phyloP scores from a whole-genome alignment of 2,113 vertebrate species.

The Myiopsitta monachus region DNA sequence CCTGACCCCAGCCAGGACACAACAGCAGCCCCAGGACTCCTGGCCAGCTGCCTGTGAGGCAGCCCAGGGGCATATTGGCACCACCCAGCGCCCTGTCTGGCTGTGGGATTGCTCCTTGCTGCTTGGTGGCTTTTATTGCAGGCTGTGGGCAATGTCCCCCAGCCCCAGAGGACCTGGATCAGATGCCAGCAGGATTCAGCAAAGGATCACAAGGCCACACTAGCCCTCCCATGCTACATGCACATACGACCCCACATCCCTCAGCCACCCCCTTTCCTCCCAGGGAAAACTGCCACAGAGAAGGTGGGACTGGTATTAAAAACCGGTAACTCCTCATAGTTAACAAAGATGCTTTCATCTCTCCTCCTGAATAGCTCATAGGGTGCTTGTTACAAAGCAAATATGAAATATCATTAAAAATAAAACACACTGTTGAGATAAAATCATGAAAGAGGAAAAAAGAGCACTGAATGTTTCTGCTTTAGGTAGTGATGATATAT shows the following conservation, averaged over 20 bases:
- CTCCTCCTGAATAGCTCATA: background rate
- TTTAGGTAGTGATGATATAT: background rate
- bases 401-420: background rate
- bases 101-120: background rate
- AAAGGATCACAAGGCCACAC: background rate
- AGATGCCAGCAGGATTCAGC: background rate
- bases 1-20: background rate
- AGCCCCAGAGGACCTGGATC: background rate
- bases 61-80: background rate
- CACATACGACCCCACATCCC: fast-evolving
- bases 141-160: background rate
- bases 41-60: fast-evolving
- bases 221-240: background rate
- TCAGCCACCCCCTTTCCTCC: background rate
- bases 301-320: background rate
- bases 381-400: background rate
- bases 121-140: background rate
- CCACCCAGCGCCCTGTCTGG: no score
- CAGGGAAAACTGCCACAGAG: background rate
- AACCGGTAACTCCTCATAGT: background rate
- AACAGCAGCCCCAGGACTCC: background rate
- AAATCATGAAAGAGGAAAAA: background rate
- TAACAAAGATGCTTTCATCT: background rate
- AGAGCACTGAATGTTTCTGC: background rate
- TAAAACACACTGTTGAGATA: background rate